phyloP scores from a whole-genome alignment of 2,888 invertebrate genomes.

The Hypercompe scribonia region DNA sequence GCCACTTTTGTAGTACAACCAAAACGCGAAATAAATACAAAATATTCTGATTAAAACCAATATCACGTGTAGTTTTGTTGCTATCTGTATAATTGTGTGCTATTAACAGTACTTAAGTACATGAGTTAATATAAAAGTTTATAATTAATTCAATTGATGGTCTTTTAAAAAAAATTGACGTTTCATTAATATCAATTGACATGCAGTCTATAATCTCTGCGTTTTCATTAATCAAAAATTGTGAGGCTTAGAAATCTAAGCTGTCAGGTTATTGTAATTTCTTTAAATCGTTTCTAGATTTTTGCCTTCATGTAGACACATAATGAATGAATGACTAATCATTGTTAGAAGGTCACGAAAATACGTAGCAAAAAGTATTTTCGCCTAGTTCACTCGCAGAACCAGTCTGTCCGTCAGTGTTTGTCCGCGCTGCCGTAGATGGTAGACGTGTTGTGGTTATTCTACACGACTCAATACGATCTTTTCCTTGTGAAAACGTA shows the following conservation, averaged over 20 bases:
- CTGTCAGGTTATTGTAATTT: neutral
- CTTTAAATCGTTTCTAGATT: neutral
- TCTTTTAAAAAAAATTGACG: neutral
- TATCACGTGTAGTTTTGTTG: neutral
- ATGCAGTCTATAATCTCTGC: neutral
- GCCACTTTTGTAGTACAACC: neutral
- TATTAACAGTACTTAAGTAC: neutral
- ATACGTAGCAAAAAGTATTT: neutral
- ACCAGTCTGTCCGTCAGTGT: conserved; percentile 62
- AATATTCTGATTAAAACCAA: neutral
- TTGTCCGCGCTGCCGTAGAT: conserved; percentile 69
- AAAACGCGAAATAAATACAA: neutral
- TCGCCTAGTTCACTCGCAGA: conserved; percentile 18
- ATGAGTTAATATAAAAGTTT: neutral
- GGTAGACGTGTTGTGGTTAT: conserved; percentile 68
- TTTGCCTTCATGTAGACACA: neutral
- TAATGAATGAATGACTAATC: neutral
- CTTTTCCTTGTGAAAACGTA: conserved; percentile 55
- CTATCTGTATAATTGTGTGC: neutral
- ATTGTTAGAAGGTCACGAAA: neutral
- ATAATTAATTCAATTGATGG: neutral
- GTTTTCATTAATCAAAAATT: neutral
- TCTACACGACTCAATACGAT: conserved; percentile 60
- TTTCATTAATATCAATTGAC: neutral
- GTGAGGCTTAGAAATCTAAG: neutral